Evolutionary conservation across 2,113 vertebrate species (phyloP).

Genomic region (Elephantulus edwardii): DNA sequence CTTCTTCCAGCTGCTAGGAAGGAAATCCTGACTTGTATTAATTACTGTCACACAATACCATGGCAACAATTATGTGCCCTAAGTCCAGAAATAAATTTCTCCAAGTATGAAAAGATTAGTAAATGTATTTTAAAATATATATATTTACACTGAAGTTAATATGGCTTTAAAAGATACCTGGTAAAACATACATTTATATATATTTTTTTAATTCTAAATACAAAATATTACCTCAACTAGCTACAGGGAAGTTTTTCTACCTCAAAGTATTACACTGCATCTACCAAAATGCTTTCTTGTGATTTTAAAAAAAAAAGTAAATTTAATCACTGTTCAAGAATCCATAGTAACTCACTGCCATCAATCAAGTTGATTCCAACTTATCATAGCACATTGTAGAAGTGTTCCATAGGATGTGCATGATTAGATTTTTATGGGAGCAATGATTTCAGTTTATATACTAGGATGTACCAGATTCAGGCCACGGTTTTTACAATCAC

Average conservation of each 20-base stretch:
- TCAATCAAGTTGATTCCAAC: no score
- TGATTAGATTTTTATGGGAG: no score
- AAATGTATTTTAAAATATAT: background rate
- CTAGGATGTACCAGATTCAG: no score
- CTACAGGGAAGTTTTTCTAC: background rate
- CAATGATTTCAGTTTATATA: no score
- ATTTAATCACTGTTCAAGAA: background rate
- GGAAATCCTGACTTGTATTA: slow-evolving; percentile 40
- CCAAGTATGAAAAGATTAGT: slow-evolving; percentile 22
- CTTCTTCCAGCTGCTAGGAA: slow-evolving; percentile 38
- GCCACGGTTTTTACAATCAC: no score
- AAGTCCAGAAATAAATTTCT: background rate
- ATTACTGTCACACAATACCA: slow-evolving; percentile 32
- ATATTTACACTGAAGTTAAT: background rate
- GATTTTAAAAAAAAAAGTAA: background rate
- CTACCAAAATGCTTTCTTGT: slow-evolving; percentile 16
- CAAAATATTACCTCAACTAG: slow-evolving; percentile 5
- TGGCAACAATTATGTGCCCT: background rate
- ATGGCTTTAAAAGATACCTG: background rate
- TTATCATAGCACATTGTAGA: slow-evolving; percentile 19
- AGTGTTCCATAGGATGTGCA: slow-evolving; percentile 14
- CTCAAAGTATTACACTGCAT: slow-evolving; percentile 15
- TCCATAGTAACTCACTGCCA: no score
- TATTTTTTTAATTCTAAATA: background rate
- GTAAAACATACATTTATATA: slow-evolving; percentile 26